phyloP scores from a whole-genome alignment of 2,888 invertebrate species.

The Agrotis ipsilon region DNA sequence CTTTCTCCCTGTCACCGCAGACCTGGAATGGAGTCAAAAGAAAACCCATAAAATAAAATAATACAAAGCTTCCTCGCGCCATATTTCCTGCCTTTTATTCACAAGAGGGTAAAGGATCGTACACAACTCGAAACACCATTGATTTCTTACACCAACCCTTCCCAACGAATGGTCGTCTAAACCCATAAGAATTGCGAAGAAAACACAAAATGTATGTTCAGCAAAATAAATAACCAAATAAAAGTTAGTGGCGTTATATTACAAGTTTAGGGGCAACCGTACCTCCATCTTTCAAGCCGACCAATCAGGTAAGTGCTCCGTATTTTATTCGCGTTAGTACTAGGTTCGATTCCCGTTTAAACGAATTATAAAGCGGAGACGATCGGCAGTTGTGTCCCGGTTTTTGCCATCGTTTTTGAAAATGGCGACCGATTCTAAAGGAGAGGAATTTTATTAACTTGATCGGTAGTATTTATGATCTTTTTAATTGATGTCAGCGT shows the following conservation, averaged over 20 bases:
- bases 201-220: slow-evolving; percentile 39
- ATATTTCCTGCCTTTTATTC: background rate
- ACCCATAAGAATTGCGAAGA: slow-evolving; percentile 30
- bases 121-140: slow-evolving; percentile 3
- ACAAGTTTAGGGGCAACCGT: slow-evolving; percentile 52
- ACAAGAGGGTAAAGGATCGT: background rate
- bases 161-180: slow-evolving; percentile 34
- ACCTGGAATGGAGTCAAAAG: too few relatives aligned
- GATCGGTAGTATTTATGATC: slow-evolving; percentile 20
- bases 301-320: slow-evolving; percentile 81
- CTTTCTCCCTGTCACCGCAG: too few relatives aligned
- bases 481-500: slow-evolving; percentile 14
- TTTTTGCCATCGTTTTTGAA: slow-evolving; percentile 11
- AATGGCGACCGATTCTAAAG: slow-evolving; percentile 6
- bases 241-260: slow-evolving; percentile 53
- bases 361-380: slow-evolving; percentile 60
- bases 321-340: slow-evolving; percentile 74
- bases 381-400: slow-evolving; percentile 25
- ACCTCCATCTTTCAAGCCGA: slow-evolving; percentile 61
- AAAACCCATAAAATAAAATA: too few relatives aligned
- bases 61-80: too few relatives aligned
- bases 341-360: slow-evolving; percentile 67
- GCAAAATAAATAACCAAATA: slow-evolving; percentile 67
- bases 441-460: slow-evolving; percentile 36
- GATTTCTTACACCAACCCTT: slow-evolving; percentile 22